phyloP scores from a whole-genome alignment of 1,140 invertebrate species.

The Habropoda laboriosa region DNA sequence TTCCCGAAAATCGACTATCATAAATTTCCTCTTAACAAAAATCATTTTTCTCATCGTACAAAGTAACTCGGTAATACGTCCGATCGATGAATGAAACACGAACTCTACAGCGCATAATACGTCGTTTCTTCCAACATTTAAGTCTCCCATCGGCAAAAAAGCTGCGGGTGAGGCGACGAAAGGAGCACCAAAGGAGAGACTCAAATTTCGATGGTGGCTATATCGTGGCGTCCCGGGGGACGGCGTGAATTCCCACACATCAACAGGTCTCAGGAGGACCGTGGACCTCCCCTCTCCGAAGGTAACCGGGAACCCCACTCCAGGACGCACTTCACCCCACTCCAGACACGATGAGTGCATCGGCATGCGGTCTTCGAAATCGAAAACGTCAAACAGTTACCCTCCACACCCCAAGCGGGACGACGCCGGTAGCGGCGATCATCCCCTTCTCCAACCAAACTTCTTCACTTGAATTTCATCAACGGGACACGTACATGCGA shows the following conservation, averaged over 20 bases:
- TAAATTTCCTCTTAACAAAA: too few relatives aligned
- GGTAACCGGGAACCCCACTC: constrained; percentile 70
- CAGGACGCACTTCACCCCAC: constrained; percentile 67
- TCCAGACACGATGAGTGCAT: constrained; percentile 75
- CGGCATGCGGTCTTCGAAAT: constrained; percentile 81
- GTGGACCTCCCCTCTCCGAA: constrained; percentile 69
- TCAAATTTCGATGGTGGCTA: constrained; percentile 53
- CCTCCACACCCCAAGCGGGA: constrained; percentile 68
- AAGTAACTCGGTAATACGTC: too few relatives aligned
- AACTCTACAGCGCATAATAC: too few relatives aligned
- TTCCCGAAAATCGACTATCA: too few relatives aligned
- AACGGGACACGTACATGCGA: too few relatives aligned
- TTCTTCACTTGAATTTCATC: neutral
- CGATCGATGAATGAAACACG: too few relatives aligned
- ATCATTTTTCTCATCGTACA: too few relatives aligned
- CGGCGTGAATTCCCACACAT: constrained; percentile 81
- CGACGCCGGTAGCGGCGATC: constrained; percentile 37
- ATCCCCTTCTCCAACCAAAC: neutral
- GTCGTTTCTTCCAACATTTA: neutral
- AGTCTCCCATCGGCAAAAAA: neutral
- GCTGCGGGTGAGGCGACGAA: neutral
- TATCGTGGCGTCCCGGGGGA: constrained; percentile 53
- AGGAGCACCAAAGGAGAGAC: constrained; percentile 4
- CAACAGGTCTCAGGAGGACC: constrained; percentile 79
- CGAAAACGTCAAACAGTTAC: constrained; percentile 82